Percentiles rank a stretch among this genome's conserved stretches.
Conservation (phyloP, 30 jellyfish, hydroid and myxozoan genomes). For the Calvadosia cruxmelitensis region DNA sequence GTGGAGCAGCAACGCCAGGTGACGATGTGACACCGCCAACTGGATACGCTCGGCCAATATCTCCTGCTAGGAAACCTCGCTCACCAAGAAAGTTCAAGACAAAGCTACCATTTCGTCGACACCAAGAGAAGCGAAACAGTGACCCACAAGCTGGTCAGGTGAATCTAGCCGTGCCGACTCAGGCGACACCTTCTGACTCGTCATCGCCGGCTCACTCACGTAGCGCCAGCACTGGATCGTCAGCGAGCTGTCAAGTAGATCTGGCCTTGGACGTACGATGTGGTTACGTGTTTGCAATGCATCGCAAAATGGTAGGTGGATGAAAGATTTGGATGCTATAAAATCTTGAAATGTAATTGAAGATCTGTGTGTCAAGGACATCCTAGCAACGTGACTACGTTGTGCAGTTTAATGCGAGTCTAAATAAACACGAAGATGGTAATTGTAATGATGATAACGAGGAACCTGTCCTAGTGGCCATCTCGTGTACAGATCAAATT, state of each 20-base stretch:
- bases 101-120: neutral
- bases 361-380: too few species aligned
- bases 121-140: neutral
- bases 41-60: too few species aligned
- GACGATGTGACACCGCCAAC: neutral
- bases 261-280: neutral
- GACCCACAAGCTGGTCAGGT: neutral
- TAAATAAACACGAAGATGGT: too few species aligned
- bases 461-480: too few species aligned
- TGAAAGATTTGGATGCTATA: too few species aligned
- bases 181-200: neutral
- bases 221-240: neutral
- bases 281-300: conserved; percentile 51
- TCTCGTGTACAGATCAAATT: too few species aligned
- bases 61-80: neutral
- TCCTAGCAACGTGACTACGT: too few species aligned
- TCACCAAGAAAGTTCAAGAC: neutral
- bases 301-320: conserved; percentile 67
- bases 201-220: neutral
- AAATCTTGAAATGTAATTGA: too few species aligned
- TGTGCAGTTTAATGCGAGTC: too few species aligned
- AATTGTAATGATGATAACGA: too few species aligned
- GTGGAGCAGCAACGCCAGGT: neutral
- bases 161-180: neutral
- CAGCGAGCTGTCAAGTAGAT: neutral